A percentile compares a stretch with the other conserved stretches of the same genome.
Evolutionary conservation across 2,797 vertebrate species (phyloP).

Genomic region (Spizella passerina): DNA sequence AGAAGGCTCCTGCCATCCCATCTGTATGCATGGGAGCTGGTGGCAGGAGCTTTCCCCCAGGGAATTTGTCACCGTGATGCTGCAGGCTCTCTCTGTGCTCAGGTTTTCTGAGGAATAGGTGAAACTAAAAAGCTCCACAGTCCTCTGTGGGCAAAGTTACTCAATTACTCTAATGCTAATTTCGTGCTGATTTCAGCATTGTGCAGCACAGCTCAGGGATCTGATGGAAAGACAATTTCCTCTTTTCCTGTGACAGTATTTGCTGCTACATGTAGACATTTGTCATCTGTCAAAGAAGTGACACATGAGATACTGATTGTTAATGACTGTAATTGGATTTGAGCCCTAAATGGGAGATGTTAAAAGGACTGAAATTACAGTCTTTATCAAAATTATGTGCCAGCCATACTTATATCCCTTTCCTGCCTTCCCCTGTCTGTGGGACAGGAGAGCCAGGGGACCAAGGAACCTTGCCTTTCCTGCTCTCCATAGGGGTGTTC

Average conservation of each 20-base stretch:
- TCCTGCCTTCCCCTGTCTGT: background rate
- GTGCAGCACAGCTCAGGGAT: background rate
- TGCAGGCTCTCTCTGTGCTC: background rate
- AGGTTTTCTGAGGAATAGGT: background rate
- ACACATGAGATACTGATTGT: accelerated
- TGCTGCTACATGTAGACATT: background rate
- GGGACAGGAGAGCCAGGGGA: background rate
- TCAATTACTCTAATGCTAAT: background rate
- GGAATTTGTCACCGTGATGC: background rate
- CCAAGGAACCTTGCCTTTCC: background rate
- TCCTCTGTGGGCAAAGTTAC: background rate
- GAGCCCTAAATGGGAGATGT: background rate
- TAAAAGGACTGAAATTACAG: background rate
- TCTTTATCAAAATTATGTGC: background rate
- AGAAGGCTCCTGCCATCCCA: background rate
- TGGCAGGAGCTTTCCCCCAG: background rate
- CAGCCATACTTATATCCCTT: accelerated
- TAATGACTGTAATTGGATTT: background rate
- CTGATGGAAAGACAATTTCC: background rate
- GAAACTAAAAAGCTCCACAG: background rate
- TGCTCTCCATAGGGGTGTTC: accelerated
- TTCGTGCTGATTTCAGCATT: background rate
- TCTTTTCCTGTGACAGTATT: background rate
- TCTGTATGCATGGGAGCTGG: background rate
- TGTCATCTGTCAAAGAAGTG: background rate